Base-by-base conservation (phyloP, 2,888 invertebrate species). In the Tineola bisselliella region DNA sequence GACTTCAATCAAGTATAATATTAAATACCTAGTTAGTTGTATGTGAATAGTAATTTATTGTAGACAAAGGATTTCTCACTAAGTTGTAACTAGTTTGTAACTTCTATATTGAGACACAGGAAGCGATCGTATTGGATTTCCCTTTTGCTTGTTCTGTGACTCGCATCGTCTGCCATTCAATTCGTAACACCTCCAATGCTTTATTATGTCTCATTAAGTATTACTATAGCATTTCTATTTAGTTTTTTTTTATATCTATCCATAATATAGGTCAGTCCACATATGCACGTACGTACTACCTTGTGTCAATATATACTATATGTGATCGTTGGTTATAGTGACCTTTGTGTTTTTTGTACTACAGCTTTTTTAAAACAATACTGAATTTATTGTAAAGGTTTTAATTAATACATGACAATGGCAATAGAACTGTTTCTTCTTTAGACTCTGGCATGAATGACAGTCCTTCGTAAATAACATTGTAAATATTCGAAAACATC, bases 31-130 rank as follows among this genome's bases (percentile, higher is more conserved):
- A 43, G n/a, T 10, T 43, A 43, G n/a, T 52, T 11, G 17, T 17
- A 17, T 17, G 12, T 52, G 11, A 52, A 52, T 13, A 52, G 52
- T 17, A 52, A 52, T 52, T 52, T 52, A 17, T 52, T 52, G 52
- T 13, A 52, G 10, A 52, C 52, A 52, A 52, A 52, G 52, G 52
- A 52, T 4, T 13, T 52, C 52, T 52, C 18, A 11, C 10, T 13
- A 52, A 52, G 15, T 52, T 52, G 52, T 52, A 52, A 52, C 52
- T 52, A 52, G 52, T 52, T 52, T 13, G 17, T 52, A 52, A 52
- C 52, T 8, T 8, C 13, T 5, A n/a, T 4, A 52, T n/a, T 4
- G 52, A 52, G 52, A 52, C 52, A 52, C 4, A 52, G 52, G 52
- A 43, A 52, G 52, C 52, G 52, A 52, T 52, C 15, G 52, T 52